Evolutionary conservation across 2,113 vertebrate genomes (phyloP).

Genomic region (Anthoscopus minutus): DNA sequence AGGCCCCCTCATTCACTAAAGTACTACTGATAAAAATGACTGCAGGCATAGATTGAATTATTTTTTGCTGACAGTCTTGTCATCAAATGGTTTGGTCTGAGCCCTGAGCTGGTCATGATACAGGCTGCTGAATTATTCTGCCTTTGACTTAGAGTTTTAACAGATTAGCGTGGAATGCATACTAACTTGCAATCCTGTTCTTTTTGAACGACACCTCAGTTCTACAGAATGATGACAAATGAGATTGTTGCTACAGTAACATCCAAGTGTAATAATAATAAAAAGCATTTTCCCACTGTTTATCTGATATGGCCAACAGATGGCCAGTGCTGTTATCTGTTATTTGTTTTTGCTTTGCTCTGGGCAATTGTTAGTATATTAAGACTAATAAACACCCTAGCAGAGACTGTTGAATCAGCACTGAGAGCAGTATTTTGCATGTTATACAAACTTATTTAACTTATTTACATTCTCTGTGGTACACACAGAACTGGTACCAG

Average conservation of each 20-base stretch:
- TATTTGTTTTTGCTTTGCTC: background rate
- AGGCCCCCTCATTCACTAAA: background rate
- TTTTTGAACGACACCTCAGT: background rate
- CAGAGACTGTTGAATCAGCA: background rate
- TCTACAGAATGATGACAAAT: background rate
- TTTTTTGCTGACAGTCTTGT: background rate
- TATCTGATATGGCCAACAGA: background rate
- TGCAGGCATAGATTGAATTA: background rate
- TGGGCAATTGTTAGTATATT: background rate
- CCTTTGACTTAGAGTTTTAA: background rate
- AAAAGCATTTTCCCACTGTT: background rate
- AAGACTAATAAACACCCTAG: background rate
- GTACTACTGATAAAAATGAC: background rate
- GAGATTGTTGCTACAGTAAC: background rate
- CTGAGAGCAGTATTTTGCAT: background rate
- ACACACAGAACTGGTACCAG: background rate
- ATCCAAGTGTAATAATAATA: background rate
- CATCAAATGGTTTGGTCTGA: background rate
- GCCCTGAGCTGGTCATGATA: background rate
- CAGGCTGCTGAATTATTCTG: background rate
- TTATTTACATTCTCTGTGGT: background rate
- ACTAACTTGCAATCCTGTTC: background rate
- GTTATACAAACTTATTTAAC: background rate
- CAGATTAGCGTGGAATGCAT: background rate
- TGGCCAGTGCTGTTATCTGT: background rate